Evolutionary conservation across 2,888 invertebrate genomes (phyloP), one percentile per base, ranked within the genome.

Genomic region (Therioaphis trifolii): DNA sequence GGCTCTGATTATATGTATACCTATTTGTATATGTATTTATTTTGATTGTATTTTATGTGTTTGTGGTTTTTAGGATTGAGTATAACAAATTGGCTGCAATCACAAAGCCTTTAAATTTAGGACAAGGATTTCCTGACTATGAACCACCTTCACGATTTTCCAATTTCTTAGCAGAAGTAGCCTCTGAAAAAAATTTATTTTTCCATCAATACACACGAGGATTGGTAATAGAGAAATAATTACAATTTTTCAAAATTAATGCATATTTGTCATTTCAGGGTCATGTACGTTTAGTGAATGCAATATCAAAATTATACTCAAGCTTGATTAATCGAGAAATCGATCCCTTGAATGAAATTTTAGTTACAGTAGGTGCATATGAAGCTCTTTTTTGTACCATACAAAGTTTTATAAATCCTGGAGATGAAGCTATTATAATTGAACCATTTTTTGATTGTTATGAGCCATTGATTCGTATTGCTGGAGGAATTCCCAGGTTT

Each of bases 361-460:
- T 99, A 49, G 93, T 99, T 2, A 96, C 97, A 0, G 91, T 92
- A 58, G 99, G 99, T 9, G 99, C 99, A 1, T 99, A 99, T 88
- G 97, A 98, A 88, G 95, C 98, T 0, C 90, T 99, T 0, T 99
- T 94, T 89, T 93, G 94, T 72, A 90, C 95, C 14, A 93, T 98
- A 85, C 91, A 95, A 88, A 95, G 97, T 9, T 95, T 97, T 87
- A 93, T 98, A 12, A 94, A 95, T 87, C 91, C 91, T 1, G 97
- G 94, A 0, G 95, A 95, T 88, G 95, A 98, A 90, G 97, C 96
- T 84, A 97, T 99, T 85, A 95, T 99, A 35, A 97, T 99, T 86
- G 99, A 99, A 88, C 99, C 99, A 0, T 99, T 94, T 89, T 99
- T 97, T 88, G 99, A 99, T 89, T 99, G 98, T 88, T 99, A 99